Evolutionary conservation across 1,140 invertebrate species (phyloP), one percentile per base, ranked within the genome.

Genomic region (Leptopilina boulardi): DNA sequence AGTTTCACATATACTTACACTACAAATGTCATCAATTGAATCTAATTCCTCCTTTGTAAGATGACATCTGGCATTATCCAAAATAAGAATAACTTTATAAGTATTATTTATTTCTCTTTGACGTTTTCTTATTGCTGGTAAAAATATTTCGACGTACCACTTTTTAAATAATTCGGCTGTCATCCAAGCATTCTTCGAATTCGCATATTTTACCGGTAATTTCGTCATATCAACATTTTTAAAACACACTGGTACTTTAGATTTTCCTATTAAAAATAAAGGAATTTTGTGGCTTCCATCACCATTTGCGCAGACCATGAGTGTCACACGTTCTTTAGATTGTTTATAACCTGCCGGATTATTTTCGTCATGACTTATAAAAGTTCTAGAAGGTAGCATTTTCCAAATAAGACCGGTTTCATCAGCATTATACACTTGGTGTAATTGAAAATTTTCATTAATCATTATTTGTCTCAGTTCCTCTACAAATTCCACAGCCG

Each of bases 31-130:
- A 86, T 89, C 86, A 44, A 83, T 82, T 77, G 85, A 85, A 84
- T 80, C 87, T 59, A 89, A 80, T 85, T 88, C 84, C 84, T 86
- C 84, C 83, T 83, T 83, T 70, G 82, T 77, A 54, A 87, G 84
- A 87, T 87, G 88, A 77, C 76, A 82, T 73, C 83, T 83, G 78
- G 85, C 74, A 34, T 75, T 75, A 21, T 75, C 56, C 13, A 75
- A 54, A 42, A 56, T 56, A 59, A 26, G 26, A 10, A 10, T 1
- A 42, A 42, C 41, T 13, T 42, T 42, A 1, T 42, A 42, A 10
- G 2, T 9, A 1, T 42, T 8, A 42, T 9, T 11, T 42, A 2
- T 42, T 42, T 38, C 15, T 59, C 13, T 74, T 30, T 3, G 34
- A 19, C 26, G 3, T 42, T 42, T 42, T 5, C 9, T 9, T 2